Evolutionary conservation across 2,888 invertebrate species (phyloP), one percentile per base, ranked within the genome.

Genomic region (Mesoligia furuncula): DNA sequence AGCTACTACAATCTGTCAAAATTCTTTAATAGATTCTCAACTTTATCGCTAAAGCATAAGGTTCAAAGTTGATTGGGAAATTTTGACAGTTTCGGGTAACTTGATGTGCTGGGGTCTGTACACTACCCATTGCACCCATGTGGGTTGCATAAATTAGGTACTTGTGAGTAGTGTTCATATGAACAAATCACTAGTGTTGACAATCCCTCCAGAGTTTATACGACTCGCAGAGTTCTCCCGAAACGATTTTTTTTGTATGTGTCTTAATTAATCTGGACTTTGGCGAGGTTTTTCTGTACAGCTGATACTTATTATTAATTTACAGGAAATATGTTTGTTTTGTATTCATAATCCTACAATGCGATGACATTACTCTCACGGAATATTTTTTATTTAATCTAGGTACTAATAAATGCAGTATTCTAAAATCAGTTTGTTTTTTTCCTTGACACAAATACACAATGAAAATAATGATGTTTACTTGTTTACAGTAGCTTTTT

Each of bases 391-490:
- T 27, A 64, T 78, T 51, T 13, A 39, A 59, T 51, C 27, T 54
- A n/a, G n/a, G n/a, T n/a, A 45, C 4, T 62, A 69, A 69, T 66
- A 42, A 42, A 15, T 72, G 48, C 54, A 57, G 24, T 66, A 62
- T 81, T 81, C 67, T 57, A 51, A 72, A 77, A 62, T 70, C 17
- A 31, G 17, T 39, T 64, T 77, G 45, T 48, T 70, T 82, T 84
- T 83, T 85, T 78, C 83, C 79, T 83, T 62, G 57, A 75, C 15
- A 64, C 11, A 69, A 69, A 69, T 36, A 11, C 11, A 69, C 42
- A 66, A 74, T 74, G 6, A 72, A 78, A 71, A 84, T 83, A 83
- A 78, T 73, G 31, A 83, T 78, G 75, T 79, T 71, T 81, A 71
- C 51, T 81, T 73, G 73, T 65, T 67, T 59, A 69, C 24, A 64